Base-by-base conservation (phyloP, 2,113 vertebrate species). In the Petrocephalus microphthalmus region DNA sequence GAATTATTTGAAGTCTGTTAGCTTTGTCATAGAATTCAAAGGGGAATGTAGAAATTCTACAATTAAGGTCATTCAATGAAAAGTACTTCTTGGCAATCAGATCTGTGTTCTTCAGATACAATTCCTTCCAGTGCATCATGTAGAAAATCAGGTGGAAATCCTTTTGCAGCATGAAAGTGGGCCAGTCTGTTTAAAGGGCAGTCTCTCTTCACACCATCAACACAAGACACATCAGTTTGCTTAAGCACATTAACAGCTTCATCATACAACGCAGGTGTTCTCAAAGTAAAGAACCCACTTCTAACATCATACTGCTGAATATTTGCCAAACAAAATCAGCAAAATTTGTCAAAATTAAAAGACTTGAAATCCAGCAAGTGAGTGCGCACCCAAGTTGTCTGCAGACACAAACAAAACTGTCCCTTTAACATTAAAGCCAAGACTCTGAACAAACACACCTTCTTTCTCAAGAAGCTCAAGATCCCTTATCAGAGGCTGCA, bases 341-440 rank as follows among this genome's bases (percentile, higher is more conserved):
- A 90, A 86, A 91, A 90, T 15, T 86, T 88, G 5, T 89, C 74
- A 8, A 91, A 88, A 90, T 84, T 90, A 45, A 92, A 91, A 91
- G 42, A 42, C 86, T 13, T 92, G 88, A 83, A 90, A 91, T 17
- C 88, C 84, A 67, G 47, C 54, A 42, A 87, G 85, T 51, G 54
- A 87, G 19, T 87, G 86, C 7, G 37, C 54, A 60, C 54, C 86
- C 42, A 42, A 42, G 54, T 87, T 87, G 11, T 87, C 86, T n/a
- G 86, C 86, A n/a, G 53, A 45, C 15, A 87, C 56, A 54, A 4
- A 87, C 60, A 87, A 19, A 20, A 87, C 29, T 42, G 86, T 87
- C n/a, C 86, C 86, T 64, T 87, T 87, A 52, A 64, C 54, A 87
- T 52, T 37, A 25, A 56, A 25, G 33, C 86, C 54, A 60, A 87